phyloP scores from a whole-genome alignment of 2,113 vertebrate species.

The Pantherophis guttatus region DNA sequence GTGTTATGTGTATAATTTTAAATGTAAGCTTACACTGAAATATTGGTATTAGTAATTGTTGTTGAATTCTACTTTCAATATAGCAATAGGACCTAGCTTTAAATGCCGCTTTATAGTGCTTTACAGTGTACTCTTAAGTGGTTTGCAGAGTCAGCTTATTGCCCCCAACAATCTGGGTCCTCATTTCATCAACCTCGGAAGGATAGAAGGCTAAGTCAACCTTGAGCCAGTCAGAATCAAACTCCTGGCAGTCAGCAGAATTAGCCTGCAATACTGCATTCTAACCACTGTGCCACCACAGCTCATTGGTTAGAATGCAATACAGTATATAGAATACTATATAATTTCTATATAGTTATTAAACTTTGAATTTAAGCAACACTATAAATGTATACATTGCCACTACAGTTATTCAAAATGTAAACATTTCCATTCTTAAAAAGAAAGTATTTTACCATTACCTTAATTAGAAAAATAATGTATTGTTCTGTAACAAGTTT shows the following conservation, averaged over 20 bases:
- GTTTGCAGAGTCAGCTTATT: background rate
- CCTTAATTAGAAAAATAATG: constrained; percentile 38
- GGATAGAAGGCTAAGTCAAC: background rate
- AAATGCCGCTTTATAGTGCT: background rate
- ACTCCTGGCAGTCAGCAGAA: background rate
- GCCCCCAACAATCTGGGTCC: background rate
- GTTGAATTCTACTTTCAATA: background rate
- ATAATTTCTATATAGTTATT: background rate
- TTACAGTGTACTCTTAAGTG: background rate
- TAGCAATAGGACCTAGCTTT: background rate
- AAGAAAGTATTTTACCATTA: constrained; percentile 12
- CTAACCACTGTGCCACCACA: background rate
- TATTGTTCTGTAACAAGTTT: constrained; percentile 37
- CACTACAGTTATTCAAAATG: background rate
- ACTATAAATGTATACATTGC: background rate
- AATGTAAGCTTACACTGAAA: background rate
- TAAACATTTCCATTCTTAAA: background rate
- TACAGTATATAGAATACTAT: background rate
- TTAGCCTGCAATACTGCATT: background rate
- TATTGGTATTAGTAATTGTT: background rate
- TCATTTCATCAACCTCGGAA: background rate
- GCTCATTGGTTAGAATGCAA: background rate
- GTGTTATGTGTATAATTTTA: background rate
- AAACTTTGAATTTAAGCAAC: background rate
- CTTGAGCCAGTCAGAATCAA: background rate